phyloP scores from a whole-genome alignment of 2,888 invertebrate genomes.

The Spodoptera littoralis region DNA sequence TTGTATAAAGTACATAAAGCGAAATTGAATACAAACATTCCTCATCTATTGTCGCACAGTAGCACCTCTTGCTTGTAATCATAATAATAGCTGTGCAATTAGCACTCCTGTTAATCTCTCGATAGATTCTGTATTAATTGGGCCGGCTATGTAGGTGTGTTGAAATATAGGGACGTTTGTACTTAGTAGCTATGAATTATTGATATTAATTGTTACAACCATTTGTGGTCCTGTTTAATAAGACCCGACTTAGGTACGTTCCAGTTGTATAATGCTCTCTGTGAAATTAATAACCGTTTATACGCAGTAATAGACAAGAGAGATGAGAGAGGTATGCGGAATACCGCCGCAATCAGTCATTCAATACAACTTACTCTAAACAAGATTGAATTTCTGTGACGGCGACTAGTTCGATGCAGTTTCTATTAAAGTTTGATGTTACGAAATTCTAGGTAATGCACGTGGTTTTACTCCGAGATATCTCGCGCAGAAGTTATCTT shows the following conservation, averaged over 20 bases:
- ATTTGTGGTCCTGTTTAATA: conserved; percentile 31
- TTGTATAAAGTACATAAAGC: too few relatives aligned
- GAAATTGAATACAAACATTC: conserved; percentile 6
- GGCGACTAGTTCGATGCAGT: conserved; percentile 8
- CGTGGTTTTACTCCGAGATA: conserved; percentile 29
- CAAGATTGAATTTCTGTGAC: conserved; percentile 15
- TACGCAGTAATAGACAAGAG: conserved; percentile 2
- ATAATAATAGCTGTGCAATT: conserved; percentile 52
- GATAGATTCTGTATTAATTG: conserved; percentile 53
- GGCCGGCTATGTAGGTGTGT: conserved; percentile 44
- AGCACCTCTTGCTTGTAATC: conserved; percentile 54
- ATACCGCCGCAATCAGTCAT: not conserved
- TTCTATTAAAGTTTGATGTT: conserved; percentile 21
- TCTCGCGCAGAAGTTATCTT: conserved; percentile 35
- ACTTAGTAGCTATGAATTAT: conserved; percentile 38
- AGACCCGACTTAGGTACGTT: conserved; percentile 8
- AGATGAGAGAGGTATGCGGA: not conserved
- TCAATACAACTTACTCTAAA: conserved; percentile 5
- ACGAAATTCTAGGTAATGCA: conserved; percentile 34
- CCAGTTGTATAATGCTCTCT: not conserved
- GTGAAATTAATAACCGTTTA: conserved; percentile 5
- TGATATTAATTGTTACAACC: conserved; percentile 47
- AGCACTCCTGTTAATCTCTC: conserved; percentile 48
- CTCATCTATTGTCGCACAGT: conserved; percentile 40
- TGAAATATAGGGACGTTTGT: conserved; percentile 37